These are phyloP conservation scores for Aporrectodea caliginosa DNA, from an alignment of 1,140 invertebrate species.

Conservation along the genomic window DNA sequence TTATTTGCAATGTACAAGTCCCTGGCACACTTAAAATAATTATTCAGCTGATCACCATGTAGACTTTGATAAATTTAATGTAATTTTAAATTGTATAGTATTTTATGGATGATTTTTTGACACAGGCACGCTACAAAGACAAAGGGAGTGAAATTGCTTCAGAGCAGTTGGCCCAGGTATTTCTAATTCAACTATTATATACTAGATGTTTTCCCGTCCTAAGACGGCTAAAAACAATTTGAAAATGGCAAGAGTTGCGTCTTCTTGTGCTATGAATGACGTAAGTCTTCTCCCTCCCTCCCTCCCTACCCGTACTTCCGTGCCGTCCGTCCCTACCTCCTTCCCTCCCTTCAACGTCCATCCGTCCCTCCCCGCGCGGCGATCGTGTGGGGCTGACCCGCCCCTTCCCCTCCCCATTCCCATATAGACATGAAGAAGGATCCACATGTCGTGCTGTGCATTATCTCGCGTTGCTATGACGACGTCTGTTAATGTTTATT, in stretches of 20 bases:
- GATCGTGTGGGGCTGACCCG: no score
- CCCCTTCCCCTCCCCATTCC: no score
- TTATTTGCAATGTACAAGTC: not conserved
- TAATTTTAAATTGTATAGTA: not conserved
- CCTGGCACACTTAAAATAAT: no score
- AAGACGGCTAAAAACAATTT: conserved; percentile 8
- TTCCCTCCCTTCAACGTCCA: no score
- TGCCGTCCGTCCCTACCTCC: not conserved
- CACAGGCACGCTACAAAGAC: conserved; percentile 79
- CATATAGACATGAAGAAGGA: no score
- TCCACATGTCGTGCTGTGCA: no score
- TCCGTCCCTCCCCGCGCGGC: no score
- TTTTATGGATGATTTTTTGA: not conserved
- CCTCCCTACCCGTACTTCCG: not conserved
- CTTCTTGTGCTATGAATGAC: not conserved
- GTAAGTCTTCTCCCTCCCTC: not conserved
- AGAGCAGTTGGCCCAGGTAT: conserved; percentile 75
- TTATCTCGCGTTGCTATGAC: no score
- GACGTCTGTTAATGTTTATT: no score
- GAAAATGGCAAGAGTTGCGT: not conserved
- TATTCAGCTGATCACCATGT: no score
- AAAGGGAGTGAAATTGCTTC: conserved; percentile 92
- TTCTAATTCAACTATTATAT: not conserved
- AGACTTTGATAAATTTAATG: not conserved
- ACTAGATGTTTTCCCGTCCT: not conserved